phyloP scores from a whole-genome alignment of 2,888 invertebrate species.

The Thecophora atra region DNA sequence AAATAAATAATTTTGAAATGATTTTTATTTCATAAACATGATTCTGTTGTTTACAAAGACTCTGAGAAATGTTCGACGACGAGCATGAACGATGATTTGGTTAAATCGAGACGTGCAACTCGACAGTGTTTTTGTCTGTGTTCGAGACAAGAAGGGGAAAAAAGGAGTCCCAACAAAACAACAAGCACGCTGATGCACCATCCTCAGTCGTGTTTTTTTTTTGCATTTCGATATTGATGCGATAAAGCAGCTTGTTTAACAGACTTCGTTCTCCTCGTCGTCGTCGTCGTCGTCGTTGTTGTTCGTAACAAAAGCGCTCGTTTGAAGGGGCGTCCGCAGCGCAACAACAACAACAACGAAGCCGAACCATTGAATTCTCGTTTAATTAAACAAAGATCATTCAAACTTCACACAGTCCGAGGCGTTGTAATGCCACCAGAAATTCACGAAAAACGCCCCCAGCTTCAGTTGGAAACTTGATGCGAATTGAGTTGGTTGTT shows the following conservation, averaged over 20 bases:
- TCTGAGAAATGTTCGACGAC: not conserved
- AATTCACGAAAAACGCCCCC: slow-evolving; percentile 26
- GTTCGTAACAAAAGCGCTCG: not conserved
- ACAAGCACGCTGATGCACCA: too few species aligned
- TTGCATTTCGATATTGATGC: slow-evolving; percentile 15
- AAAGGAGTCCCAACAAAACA: not conserved
- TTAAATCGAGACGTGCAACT: too few species aligned
- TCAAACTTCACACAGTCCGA: slow-evolving; percentile 14
- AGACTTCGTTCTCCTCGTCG: not conserved
- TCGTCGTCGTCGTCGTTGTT: not conserved
- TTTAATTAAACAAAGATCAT: slow-evolving; percentile 9
- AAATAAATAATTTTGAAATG: not conserved
- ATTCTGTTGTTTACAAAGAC: not conserved
- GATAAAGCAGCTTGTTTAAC: slow-evolving; percentile 13
- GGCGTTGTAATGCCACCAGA: slow-evolving; percentile 16
- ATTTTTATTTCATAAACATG: slow-evolving; percentile 3
- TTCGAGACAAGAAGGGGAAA: slow-evolving; percentile 2
- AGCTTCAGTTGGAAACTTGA: slow-evolving; percentile 17
- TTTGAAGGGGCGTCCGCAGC: slow-evolving; percentile 12
- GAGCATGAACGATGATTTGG: too few species aligned
- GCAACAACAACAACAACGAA: slow-evolving; percentile 3
- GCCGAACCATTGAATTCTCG: not conserved
- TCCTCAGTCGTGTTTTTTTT: not conserved
- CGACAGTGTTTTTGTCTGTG: too few species aligned
- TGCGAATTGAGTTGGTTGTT: slow-evolving; percentile 16